Conservation (phyloP, 2,888 invertebrate genomes). For the Chaitophorus viminalis region DNA sequence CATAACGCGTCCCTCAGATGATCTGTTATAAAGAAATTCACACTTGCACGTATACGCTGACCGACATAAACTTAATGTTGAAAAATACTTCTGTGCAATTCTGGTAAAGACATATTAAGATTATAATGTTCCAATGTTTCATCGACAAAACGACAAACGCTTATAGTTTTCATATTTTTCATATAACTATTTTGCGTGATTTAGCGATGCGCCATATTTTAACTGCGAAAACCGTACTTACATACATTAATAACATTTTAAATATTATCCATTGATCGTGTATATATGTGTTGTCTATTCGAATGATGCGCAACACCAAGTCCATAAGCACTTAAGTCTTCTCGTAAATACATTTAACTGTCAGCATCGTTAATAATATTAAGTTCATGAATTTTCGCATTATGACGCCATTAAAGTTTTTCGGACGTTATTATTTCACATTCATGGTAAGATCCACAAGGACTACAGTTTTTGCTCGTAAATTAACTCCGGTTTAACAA, state of each 20-base stretch:
- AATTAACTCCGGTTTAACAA: neutral
- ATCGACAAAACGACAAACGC: too few species aligned
- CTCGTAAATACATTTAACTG: neutral
- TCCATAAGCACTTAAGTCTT: neutral
- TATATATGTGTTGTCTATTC: neutral
- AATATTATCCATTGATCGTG: neutral
- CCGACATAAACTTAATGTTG: neutral
- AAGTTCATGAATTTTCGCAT: constrained; percentile 13
- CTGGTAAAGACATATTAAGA: neutral
- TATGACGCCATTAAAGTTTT: constrained; percentile 25
- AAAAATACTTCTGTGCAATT: neutral
- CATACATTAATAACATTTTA: neutral
- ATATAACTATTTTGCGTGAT: too few species aligned
- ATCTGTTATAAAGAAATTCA: neutral
- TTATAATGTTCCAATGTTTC: neutral
- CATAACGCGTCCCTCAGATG: neutral
- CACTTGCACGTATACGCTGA: neutral
- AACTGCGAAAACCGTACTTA: neutral
- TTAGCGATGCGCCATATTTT: neutral
- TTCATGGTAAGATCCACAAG: neutral
- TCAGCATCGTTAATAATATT: neutral
- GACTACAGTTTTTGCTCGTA: neutral
- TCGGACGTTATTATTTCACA: neutral
- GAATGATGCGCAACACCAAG: neutral
- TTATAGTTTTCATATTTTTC: too few species aligned